Base-by-base conservation (phyloP, 2,888 invertebrate genomes). In the Phyllotreta cruciferae region DNA sequence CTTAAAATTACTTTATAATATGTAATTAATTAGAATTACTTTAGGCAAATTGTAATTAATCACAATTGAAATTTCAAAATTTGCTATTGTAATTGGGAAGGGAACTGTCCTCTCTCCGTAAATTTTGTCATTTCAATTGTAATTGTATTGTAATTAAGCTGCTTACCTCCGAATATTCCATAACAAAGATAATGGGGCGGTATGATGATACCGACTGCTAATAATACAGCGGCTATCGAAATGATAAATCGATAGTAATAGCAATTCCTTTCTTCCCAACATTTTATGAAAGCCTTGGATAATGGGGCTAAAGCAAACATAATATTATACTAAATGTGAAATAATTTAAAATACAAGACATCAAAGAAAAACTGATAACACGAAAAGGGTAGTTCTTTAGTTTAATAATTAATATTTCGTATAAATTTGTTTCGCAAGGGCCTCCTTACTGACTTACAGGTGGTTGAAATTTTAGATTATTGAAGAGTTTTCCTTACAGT, bases 141-240 rank as follows among this genome's bases (percentile, higher is more conserved):
- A n/a, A n/a, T n/a, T n/a, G n/a, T n/a, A n/a, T n/a, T n/a, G n/a
- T n/a, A n/a, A n/a, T n/a, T n/a, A n/a, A n/a, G n/a, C n/a, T n/a
- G 66, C 66, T 53, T 66, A 74, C 74, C 75, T 67, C 73, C 73
- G 57, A 70, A 71, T 55, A 73, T 38, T 62, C 71, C 74, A 56
- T 73, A 74, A 2, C 67, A 57, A n/a, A 66, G n/a, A 8, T 70
- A 61, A 57, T 66, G 65, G 2, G 62, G 42, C 5, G 71, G 69
- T 49, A 70, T 63, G 14, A 70, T 52, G 6, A 72, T 52, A 8
- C 69, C 71, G 8, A 64, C 45, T 47, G 67, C 70, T 57, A 73
- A 56, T 8, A 70, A 41, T 10, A 63, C 24, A 2, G 69, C 60
- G 6, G 70, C 62, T 11, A 67, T 13, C 38, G 66, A 65, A 13